Base-by-base conservation (phyloP, 1,140 invertebrate genomes). In the Hydropsyche tenuis region DNA sequence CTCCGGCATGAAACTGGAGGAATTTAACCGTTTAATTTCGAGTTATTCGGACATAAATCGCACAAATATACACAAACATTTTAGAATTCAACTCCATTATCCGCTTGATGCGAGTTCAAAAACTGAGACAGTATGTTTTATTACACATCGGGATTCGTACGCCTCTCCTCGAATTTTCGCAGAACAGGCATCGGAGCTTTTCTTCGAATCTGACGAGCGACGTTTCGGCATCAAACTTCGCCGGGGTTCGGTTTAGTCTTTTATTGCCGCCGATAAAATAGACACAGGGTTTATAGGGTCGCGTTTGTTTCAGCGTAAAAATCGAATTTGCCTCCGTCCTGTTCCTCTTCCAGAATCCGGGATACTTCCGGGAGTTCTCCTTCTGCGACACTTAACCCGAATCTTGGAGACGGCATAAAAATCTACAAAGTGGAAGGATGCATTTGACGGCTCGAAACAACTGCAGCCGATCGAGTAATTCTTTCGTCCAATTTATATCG, bases 221-320 rank as follows among this genome's bases (percentile, higher is more conserved):
- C 16, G 66, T 37, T 69, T 69, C 22, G 16, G 60, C 70, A 27
- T 56, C 65, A 69, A 66, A 69, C 48, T 23, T 69, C 62, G 56
- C 12, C 27, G 63, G 64, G 25, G 27, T 70, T 70, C 43, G 63
- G 63, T 25, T 65, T 25, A 42, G 68, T 43, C 60, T 69, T 74
- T 75, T 75, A 75, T 75, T 71, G 74, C 43, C 53, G 74, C 25
- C 74, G 64, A 75, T 75, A 75, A 75, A 75, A 74, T 71, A 75
- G 74, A 75, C 74, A 72, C 62, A 69, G 27, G 70, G 51, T 70
- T 74, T 70, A 74, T 74, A 62, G 73, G 46, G 60, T 64, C 30
- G 63, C 73, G 73, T 74, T 74, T 74, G 73, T 74, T 74, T 74
- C 63, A 60, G 68, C 60, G 68, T 71, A 64, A 75, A 75, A 75